Base-by-base conservation (phyloP, 2,113 vertebrate genomes). In the Copsychus sechellarum region DNA sequence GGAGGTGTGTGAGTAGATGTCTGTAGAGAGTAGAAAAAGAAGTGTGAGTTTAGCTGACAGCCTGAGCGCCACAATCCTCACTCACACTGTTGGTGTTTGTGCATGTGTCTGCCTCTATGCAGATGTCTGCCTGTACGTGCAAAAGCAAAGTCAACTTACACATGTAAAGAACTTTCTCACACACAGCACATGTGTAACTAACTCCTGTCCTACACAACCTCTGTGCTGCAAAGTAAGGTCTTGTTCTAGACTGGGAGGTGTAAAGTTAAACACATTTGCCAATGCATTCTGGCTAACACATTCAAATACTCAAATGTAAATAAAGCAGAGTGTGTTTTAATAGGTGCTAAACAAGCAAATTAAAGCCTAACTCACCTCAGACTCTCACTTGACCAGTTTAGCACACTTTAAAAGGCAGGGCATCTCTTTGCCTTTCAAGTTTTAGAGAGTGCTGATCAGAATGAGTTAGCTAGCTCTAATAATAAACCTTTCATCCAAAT, bases 341-440 rank as follows among this genome's bases (percentile, higher is more conserved):
- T 73, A 95, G 93, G 90, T 96, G 92, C 92, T 91, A 96, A 86
- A 96, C 88, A 95, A 90, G 81, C 88, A 80, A 91, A 82, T 96
- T 94, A 95, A 96, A 95, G 82, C 16, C 65, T 82, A 92, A 69
- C 65, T 92, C 66, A 69, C 58, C 94, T 88, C 85, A 91, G 90
- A 76, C 78, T 92, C 89, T 92, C 79, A 85, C 81, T 86, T 94
- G 71, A 90, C 87, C 67, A 93, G 85, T 95, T 90, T 94, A 88
- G 51, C 70, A 81, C 87, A 66, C 26, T 82, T 92, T 82, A 85
- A 96, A 94, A 94, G 45, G 80, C 85, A 88, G 54, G 79, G 71
- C 2, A 18, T 40, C 89, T 92, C 64, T 93, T 72, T 84, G 42
- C 31, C 81, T 94, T 80, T 93, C 47, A 94, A 80, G 56, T 90